Base-by-base conservation (phyloP, 2,797 vertebrate genomes). In the Spinus olivaceus region DNA sequence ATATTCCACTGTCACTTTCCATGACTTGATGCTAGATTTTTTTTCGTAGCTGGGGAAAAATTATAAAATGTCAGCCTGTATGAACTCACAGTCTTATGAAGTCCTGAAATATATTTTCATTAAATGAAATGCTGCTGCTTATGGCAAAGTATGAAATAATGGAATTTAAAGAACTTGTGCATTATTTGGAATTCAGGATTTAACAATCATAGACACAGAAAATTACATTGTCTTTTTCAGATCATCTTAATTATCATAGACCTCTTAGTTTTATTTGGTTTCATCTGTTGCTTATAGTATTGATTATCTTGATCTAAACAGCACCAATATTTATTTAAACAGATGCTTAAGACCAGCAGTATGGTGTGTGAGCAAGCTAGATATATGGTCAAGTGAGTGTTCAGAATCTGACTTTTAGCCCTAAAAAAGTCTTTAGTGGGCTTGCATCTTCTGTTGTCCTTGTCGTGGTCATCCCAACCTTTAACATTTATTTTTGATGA, bases 401-500 rank as follows among this genome's bases (percentile, higher is more conserved):
- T 92, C 70, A 39, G 47, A 79, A 42, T 77, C 57, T 96, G 96
- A 76, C 71, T 83, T 96, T 74, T 71, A 93, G 66, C 66, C 33
- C 66, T 77, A 12, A 47, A 94, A 95, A 82, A 78, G 44, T 88
- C 66, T 57, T 86, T 67, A 54, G 42, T 92, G 73, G 74, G 74
- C 86, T 82, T 76, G n/a, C 39, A 96, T 87, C 69, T 88, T 81
- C 5, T 0, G 12, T 86, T 91, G 59, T 69, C 81, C 81, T 95
- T 96, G 90, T 95, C 46, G 39, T 59, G 70, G 53, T 67, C 81
- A 67, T 95, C 61, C 93, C 92, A 95, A 76, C 63, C 74, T 86
- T 78, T 61, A 93, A 94, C 81, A 79, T 94, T 94, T 97, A 49
- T 92, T 97, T 96, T 96, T 61, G 24, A 0, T 64, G 71, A 93